These are phyloP conservation scores for Conomelus anceps DNA, from an alignment of 2,888 invertebrate genomes.

Conservation along the genomic window DNA sequence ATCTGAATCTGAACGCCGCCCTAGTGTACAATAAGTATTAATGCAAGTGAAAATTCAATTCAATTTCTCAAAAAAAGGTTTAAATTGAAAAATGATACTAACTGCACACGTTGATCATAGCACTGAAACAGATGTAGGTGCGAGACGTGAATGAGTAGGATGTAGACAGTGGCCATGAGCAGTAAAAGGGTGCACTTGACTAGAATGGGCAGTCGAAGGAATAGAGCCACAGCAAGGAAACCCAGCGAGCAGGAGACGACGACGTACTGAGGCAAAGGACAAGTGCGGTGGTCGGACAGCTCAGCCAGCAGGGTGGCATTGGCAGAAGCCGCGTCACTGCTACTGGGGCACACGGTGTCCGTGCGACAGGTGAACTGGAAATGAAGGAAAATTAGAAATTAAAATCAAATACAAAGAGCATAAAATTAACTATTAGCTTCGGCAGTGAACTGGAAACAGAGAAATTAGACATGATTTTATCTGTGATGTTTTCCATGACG, in stretches of 20 bases:
- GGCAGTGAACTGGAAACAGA: too few species aligned
- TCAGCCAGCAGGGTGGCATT: constrained; percentile 9
- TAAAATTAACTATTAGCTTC: too few species aligned
- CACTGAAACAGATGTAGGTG: constrained; percentile 73
- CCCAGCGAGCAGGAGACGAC: constrained; percentile 77
- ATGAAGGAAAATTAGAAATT: too few species aligned
- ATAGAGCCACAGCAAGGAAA: constrained; percentile 77
- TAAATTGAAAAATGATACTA: constrained; percentile 40
- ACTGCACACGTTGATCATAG: constrained; percentile 72
- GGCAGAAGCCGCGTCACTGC: too few species aligned
- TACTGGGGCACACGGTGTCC: constrained; percentile 44
- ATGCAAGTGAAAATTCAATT: too few species aligned
- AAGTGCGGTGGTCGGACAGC: constrained; percentile 58
- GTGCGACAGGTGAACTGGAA: constrained; percentile 61
- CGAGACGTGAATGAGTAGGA: constrained; percentile 71
- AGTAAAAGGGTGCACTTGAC: constrained; percentile 71
- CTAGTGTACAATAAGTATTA: too few species aligned
- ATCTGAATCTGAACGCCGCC: too few species aligned
- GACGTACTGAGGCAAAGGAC: constrained; percentile 81
- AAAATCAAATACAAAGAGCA: too few species aligned
- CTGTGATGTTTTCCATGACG: too few species aligned
- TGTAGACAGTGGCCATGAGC: constrained; percentile 72
- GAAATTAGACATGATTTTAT: too few species aligned
- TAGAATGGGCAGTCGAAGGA: constrained; percentile 73
- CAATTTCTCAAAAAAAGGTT: too few species aligned